Evolutionary conservation across 2,888 invertebrate species (phyloP), one percentile per base, ranked within the genome.

Genomic region (Hoplodrina blanda): DNA sequence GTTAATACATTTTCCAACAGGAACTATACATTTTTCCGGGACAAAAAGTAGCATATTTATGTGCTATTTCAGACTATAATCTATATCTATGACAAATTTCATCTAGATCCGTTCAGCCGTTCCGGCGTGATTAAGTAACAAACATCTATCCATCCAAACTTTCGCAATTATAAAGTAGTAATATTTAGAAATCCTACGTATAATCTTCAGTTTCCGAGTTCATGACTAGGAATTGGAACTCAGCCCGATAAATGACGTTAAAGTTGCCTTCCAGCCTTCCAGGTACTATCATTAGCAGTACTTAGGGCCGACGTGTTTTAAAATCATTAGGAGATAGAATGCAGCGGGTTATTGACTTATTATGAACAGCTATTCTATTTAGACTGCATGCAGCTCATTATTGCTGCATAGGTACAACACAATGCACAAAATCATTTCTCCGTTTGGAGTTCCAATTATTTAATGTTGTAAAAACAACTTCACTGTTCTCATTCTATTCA

Each of bases 301-400:
- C 54, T 20, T 30, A 54, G 17, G 7, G 6, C 44, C 4, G 19
- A 37, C 17, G 17, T 52, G 33, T 19, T 71, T 17, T 11, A 52
- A 60, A 63, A 50, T 33, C n/a, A 25, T 62, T 30, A 19, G 11
- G 19, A 56, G 41, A 56, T 25, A 57, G 33, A 53, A 75, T 63
- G 52, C 53, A 44, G 17, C 41, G 13, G 46, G 46, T 76, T 52
- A 66, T 57, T 57, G 53, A 64, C 49, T 57, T 62, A 76, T 77
- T 76, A 59, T 66, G 50, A 59, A 55, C n/a, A 37, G 60, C 53
- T 63, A 77, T 71, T 60, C 53, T 63, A 77, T 71, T 60, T 57
- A 44, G 62, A 33, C 46, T 49, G 49, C 53, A 46, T 19, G 56
- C 59, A 63, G 33, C 13, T 67, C 60, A 53, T 56, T 63, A 72